phyloP scores from a whole-genome alignment of 2,113 vertebrate genomes.

The Cebus imitator region DNA sequence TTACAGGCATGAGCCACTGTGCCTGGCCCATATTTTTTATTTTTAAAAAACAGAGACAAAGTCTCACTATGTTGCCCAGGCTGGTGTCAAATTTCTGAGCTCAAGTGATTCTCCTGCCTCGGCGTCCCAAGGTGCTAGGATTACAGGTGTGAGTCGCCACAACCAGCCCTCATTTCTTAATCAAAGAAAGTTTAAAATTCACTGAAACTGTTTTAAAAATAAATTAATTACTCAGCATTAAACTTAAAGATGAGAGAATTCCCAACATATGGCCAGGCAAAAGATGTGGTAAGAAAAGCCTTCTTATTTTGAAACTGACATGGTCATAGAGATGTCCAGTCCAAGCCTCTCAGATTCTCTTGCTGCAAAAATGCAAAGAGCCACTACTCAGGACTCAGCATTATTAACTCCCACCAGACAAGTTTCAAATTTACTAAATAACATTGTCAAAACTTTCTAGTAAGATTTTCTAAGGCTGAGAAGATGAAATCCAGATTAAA shows the following conservation, averaged over 20 bases:
- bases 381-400: not conserved
- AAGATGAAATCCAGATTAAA: not conserved
- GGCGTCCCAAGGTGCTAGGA: too few relatives aligned
- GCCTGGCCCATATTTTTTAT: too few relatives aligned
- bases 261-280: not conserved
- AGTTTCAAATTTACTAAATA: not conserved
- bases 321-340: not conserved
- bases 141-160: too few relatives aligned
- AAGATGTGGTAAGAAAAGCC: not conserved
- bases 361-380: not conserved
- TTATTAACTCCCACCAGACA: not conserved
- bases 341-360: not conserved
- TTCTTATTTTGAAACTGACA: not conserved
- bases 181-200: conserved; percentile 6
- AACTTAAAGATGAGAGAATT: not conserved
- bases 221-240: not conserved
- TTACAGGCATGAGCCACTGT: too few relatives aligned
- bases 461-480: not conserved
- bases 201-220: not conserved
- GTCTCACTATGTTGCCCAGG: too few relatives aligned
- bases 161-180: not conserved
- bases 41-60: too few relatives aligned
- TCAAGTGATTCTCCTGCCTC: too few relatives aligned
- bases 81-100: too few relatives aligned
- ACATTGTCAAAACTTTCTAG: not conserved